These are phyloP conservation scores for Drosophila lacertosa DNA, from an alignment of 1,140 invertebrate species.

Conservation along the genomic window DNA sequence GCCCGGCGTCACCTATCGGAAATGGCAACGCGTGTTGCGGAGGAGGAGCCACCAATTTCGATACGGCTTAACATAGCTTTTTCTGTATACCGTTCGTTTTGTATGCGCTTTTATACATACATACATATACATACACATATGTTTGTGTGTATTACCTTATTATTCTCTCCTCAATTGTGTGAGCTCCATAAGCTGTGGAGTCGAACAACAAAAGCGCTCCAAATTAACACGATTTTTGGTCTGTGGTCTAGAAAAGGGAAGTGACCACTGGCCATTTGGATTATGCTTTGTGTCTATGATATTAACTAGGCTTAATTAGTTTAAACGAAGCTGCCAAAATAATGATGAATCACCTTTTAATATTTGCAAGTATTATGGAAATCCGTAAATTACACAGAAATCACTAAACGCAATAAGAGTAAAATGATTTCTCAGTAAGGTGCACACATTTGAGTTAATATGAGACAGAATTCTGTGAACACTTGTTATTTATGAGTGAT, in stretches of 20 bases:
- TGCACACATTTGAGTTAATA: too few relatives aligned
- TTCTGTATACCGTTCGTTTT: constrained; percentile 15
- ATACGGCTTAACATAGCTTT: constrained; percentile 35
- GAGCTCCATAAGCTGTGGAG: constrained; percentile 16
- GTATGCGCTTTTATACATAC: background rate
- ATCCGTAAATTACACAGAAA: background rate
- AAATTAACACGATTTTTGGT: constrained; percentile 58
- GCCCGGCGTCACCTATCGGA: constrained; percentile 43
- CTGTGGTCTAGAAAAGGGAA: background rate
- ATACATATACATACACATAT: background rate
- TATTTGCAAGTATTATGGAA: background rate
- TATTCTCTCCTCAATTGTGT: constrained; percentile 32
- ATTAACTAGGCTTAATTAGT: background rate
- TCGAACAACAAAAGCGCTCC: constrained; percentile 35
- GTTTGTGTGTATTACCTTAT: constrained; percentile 34
- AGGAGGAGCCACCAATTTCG: constrained; percentile 23
- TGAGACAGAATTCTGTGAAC: too few relatives aligned
- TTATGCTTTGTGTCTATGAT: constrained; percentile 4
- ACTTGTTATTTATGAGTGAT: too few relatives aligned
- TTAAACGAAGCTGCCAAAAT: constrained; percentile 12
- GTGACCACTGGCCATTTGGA: constrained; percentile 5
- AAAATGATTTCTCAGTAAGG: too few relatives aligned
- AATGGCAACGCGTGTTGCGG: constrained; percentile 35
- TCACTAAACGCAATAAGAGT: background rate
- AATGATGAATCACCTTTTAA: background rate